A percentile compares a stretch with the other conserved stretches of the same genome.
Conservation (phyloP, 2,888 invertebrate genomes). For the Seladonia tumulorum region DNA sequence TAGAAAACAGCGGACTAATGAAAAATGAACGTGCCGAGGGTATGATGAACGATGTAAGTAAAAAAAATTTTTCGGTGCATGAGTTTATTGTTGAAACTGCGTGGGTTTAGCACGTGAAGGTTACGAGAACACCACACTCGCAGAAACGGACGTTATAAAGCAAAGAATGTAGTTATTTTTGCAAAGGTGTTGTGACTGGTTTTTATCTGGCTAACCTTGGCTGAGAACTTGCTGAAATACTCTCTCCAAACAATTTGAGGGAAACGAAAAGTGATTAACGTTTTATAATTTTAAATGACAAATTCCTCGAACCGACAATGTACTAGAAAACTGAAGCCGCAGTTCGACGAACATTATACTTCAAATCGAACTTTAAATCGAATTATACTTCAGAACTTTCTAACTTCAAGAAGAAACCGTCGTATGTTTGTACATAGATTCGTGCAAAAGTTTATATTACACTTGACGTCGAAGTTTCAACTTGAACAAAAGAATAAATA, state of each 20-base stretch:
- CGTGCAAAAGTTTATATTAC: background rate
- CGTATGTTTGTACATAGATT: background rate
- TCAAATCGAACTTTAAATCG: background rate
- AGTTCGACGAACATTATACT: too few species aligned
- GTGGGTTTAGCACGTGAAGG: constrained; percentile 70
- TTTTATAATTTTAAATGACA: background rate
- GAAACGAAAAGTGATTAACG: constrained; percentile 32
- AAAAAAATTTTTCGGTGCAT: background rate
- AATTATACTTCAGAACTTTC: background rate
- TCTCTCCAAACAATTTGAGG: constrained; percentile 41
- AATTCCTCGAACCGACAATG: background rate
- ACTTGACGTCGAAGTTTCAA: too few species aligned
- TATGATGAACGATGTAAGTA: background rate
- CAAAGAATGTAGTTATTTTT: constrained; percentile 75
- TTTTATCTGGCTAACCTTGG: constrained; percentile 65
- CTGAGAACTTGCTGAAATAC: constrained; percentile 45
- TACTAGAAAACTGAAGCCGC: background rate
- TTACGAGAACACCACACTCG: constrained; percentile 76
- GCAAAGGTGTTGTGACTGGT: constrained; percentile 56
- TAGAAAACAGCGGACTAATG: background rate
- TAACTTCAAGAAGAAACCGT: background rate
- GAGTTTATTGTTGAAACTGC: constrained; percentile 35
- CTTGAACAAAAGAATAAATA: background rate
- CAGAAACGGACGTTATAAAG: constrained; percentile 66
- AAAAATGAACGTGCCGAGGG: background rate